Conservation (phyloP, 2,888 invertebrate species). For the Andricus quercusramuli region DNA sequence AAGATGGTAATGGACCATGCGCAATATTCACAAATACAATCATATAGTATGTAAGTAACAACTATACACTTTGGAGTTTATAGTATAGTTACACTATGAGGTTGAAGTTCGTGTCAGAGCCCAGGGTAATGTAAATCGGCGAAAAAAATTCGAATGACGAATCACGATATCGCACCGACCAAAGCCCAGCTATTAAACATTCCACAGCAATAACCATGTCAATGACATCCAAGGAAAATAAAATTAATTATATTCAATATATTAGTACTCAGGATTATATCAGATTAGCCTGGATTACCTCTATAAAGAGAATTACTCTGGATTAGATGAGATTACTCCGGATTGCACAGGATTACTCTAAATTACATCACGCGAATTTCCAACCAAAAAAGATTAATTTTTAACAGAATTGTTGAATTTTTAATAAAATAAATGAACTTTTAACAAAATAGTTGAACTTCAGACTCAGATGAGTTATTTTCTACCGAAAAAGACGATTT, state of each 20-base stretch:
- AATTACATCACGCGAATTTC: too few relatives aligned
- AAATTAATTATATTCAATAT: constrained; percentile 16
- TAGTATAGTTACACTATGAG: constrained; percentile 15
- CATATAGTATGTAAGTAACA: background rate
- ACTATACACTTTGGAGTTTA: background rate
- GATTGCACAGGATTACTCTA: too few relatives aligned
- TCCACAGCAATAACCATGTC: constrained; percentile 43
- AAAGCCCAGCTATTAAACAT: constrained; percentile 14
- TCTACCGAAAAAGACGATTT: too few relatives aligned
- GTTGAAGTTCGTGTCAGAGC: constrained; percentile 42
- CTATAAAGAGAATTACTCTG: too few relatives aligned
- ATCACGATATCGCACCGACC: constrained; percentile 46
- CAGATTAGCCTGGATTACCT: too few relatives aligned
- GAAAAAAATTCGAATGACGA: constrained; percentile 48
- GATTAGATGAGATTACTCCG: too few relatives aligned
- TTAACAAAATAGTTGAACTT: too few relatives aligned
- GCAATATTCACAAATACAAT: constrained; percentile 13
- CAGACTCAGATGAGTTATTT: too few relatives aligned
- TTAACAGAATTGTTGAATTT: too few relatives aligned
- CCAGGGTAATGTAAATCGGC: constrained; percentile 27
- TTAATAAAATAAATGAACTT: too few relatives aligned
- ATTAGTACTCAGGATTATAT: too few relatives aligned
- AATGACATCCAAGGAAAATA: constrained; percentile 39
- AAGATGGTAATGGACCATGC: constrained; percentile 30
- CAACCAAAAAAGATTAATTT: too few relatives aligned